Conservation (phyloP, 2,888 invertebrate species). For the Andrena minutula region DNA sequence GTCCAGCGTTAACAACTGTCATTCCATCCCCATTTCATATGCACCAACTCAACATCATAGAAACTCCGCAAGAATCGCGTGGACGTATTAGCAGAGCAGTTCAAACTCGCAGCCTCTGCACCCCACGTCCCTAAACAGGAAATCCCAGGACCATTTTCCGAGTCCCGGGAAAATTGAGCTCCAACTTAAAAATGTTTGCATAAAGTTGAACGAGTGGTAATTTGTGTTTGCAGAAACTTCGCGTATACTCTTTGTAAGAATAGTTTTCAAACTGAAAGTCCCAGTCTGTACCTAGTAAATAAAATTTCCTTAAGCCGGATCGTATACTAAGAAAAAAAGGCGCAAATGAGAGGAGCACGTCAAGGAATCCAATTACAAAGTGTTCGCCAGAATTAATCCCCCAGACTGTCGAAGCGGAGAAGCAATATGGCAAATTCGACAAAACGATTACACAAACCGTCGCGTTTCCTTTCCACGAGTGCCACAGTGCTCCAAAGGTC, state of each 20-base stretch:
- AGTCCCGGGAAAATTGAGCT: not conserved
- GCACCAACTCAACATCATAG: no score
- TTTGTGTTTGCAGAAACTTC: conserved; percentile 2
- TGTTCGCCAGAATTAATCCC: not conserved
- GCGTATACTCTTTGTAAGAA: not conserved
- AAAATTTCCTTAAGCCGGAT: not conserved
- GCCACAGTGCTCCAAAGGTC: conserved; percentile 10
- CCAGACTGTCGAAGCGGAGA: not conserved
- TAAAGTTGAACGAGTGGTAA: conserved; percentile 6
- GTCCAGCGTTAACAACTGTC: no score
- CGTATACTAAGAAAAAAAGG: not conserved
- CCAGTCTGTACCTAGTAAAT: not conserved
- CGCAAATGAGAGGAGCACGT: not conserved
- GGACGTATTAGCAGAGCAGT: not conserved
- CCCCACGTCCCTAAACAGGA: not conserved
- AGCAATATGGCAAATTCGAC: not conserved
- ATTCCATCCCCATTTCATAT: no score
- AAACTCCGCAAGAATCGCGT: not conserved
- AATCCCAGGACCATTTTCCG: conserved; percentile 1
- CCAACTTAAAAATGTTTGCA: conserved; percentile 7
- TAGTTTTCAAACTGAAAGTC: not conserved
- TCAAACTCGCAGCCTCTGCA: not conserved
- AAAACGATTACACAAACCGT: conserved; percentile 6
- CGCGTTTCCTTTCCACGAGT: not conserved
- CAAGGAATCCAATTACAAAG: not conserved